Evolutionary conservation across 2,888 invertebrate species (phyloP), one percentile per base, ranked within the genome.

Genomic region (Clistopyga incitator): DNA sequence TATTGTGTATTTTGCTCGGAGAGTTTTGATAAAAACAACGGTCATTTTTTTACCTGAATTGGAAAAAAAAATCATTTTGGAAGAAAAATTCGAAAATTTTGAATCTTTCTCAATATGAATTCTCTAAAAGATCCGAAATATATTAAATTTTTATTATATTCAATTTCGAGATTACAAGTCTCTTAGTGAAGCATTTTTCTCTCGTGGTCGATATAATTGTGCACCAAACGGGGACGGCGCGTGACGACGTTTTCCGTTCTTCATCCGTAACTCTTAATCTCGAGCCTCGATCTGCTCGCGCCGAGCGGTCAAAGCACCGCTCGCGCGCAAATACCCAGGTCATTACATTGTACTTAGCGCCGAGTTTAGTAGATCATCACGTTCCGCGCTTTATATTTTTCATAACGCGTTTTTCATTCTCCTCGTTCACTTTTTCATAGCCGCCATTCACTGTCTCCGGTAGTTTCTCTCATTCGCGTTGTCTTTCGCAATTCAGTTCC

Each of bases 281-380:
- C 45, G 42, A 50, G 54, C 56, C 15, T 29, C 65, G 71, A 72
- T 64, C 79, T 72, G 52, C 47, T 70, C 59, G 61, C 34, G 52
- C 72, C n/a, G 42, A 65, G 64, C 65, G 54, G 23, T 61, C 54
- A 52, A 29, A 29, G 23, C 8, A 13, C 47, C 18, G 52, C 18
- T 52, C 13, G 67, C 67, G 23, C 61, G 34, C 34, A 34, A 78
- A 81, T 56, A 52, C 64, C 18, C 54, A 18, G 56, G 59, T 78
- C 65, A 45, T 78, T 67, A 78, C 77, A 78, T 72, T 61, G 78
- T 72, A 64, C 67, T 70, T 61, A 68, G 34, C 82, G 59, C 29
- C 61, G 68, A 71, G 59, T 78, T 74, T 52, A 78, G 74, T 45
- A 38, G 54, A 68, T 72, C 59, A 52, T 78, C 72, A 23, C 71